Evolutionary conservation across 2,888 invertebrate genomes (phyloP).

Genomic region (Conchocele bisecta): DNA sequence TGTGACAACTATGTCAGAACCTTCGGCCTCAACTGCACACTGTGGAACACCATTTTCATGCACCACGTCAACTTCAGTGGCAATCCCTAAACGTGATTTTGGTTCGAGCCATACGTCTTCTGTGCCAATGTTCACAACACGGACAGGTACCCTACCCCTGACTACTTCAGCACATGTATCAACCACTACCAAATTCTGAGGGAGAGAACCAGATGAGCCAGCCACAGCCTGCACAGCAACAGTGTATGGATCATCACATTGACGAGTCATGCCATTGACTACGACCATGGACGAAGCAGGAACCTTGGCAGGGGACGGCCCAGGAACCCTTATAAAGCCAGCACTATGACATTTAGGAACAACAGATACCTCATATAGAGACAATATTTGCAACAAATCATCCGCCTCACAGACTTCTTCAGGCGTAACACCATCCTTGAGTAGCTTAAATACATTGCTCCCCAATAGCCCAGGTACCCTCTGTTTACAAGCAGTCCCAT

Average conservation of each 20-base stretch:
- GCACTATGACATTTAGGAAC: not conserved
- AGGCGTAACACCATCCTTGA: too few species aligned
- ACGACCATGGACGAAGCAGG: constrained; percentile 19
- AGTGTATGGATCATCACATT: constrained; percentile 3
- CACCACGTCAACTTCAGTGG: not conserved
- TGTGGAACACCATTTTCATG: constrained; percentile 6
- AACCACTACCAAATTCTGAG: not conserved
- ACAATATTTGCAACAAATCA: not conserved
- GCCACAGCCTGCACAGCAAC: constrained; percentile 22
- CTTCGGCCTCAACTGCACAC: constrained; percentile 6
- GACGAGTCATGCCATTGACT: not conserved
- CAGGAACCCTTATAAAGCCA: constrained; percentile 1
- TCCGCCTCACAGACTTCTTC: too few species aligned
- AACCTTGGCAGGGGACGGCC: not conserved
- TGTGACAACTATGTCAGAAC: constrained; percentile 11
- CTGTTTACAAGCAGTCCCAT: not conserved
- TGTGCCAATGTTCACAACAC: constrained; percentile 11
- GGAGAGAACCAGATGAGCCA: constrained; percentile 5
- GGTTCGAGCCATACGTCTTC: constrained; percentile 17
- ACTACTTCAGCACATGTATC: constrained; percentile 11
- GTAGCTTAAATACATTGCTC: not conserved
- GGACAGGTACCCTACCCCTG: not conserved
- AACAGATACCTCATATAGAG: constrained; percentile 5
- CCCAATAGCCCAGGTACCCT: not conserved
- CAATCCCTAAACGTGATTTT: constrained; percentile 5